Conservation (phyloP, 2,113 vertebrate genomes). For the Arvicanthis niloticus region DNA sequence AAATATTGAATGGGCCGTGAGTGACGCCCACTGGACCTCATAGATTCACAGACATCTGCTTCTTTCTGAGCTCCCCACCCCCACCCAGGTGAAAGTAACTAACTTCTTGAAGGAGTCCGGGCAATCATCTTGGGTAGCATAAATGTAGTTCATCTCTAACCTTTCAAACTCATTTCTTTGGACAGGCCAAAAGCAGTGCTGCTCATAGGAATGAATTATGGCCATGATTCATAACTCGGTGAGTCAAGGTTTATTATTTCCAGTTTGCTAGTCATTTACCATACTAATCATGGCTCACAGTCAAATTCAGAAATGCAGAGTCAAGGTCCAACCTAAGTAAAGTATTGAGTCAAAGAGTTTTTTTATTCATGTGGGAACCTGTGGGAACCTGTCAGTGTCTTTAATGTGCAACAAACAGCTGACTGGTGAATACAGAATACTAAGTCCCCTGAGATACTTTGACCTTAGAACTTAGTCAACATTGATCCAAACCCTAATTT, state of each 20-base stretch:
- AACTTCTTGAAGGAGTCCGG: not conserved
- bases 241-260: slow-evolving; percentile 38
- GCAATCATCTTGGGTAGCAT: not conserved
- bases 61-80: not conserved
- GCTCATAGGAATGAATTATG: slow-evolving; percentile 30
- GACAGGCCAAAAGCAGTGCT: not conserved
- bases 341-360: slow-evolving; percentile 9
- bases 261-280: slow-evolving; percentile 37
- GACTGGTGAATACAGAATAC: not conserved
- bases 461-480: not conserved
- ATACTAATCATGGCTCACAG: slow-evolving; percentile 34
- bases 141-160: not conserved
- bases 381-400: slow-evolving; percentile 11
- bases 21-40: not conserved
- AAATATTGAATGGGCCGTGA: not conserved
- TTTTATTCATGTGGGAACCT: not conserved
- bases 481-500: not conserved
- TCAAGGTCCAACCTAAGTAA: not conserved
- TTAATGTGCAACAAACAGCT: not conserved
- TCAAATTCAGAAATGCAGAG: slow-evolving; percentile 35
- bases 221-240: slow-evolving; percentile 8
- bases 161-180: slow-evolving; percentile 24
- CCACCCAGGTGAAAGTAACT: not conserved
- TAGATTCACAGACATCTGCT: not conserved
- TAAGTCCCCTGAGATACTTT: not conserved